Evolutionary conservation across 30 jellyfish, hydroid and myxozoan species (phyloP).

Genomic region (Aurelia sp.): DNA sequence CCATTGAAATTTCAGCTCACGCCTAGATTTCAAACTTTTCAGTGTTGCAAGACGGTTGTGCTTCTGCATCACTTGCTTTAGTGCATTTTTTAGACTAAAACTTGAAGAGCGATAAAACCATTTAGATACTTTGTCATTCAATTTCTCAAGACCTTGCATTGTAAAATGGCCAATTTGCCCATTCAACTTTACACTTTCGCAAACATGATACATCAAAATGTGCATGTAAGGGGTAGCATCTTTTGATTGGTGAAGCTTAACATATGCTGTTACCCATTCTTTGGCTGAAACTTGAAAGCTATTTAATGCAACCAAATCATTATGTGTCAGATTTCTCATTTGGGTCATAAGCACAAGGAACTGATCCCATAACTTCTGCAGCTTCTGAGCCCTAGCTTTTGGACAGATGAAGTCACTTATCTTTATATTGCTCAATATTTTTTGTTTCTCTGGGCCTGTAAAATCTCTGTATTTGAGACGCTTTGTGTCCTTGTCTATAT

Average conservation of each 20-base stretch:
- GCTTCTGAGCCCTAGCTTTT: constrained; percentile 4
- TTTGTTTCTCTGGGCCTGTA: constrained; percentile 26
- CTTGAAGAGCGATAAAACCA: too few species aligned
- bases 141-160: too few species aligned
- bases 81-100: too few species aligned
- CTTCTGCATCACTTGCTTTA: too few species aligned
- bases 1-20: too few species aligned
- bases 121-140: too few species aligned
- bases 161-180: constrained; percentile 1
- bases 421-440: not conserved
- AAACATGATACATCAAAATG: constrained; percentile 6
- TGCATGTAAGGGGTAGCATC: constrained; percentile 33
- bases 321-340: not conserved
- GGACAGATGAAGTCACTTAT: not conserved
- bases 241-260: constrained; percentile 10
- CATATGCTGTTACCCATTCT: constrained; percentile 1
- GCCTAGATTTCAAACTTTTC: too few species aligned
- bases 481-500: constrained; percentile 12
- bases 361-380: constrained; percentile 12
- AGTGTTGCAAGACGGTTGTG: too few species aligned
- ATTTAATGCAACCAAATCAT: not conserved
- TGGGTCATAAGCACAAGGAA: not conserved
- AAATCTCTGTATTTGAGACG: not conserved
- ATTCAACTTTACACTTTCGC: not conserved
- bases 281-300: not conserved